Evolutionary conservation across 2,888 invertebrate genomes (phyloP), one percentile per base, ranked within the genome.

Genomic region (Drosophila siamana): DNA sequence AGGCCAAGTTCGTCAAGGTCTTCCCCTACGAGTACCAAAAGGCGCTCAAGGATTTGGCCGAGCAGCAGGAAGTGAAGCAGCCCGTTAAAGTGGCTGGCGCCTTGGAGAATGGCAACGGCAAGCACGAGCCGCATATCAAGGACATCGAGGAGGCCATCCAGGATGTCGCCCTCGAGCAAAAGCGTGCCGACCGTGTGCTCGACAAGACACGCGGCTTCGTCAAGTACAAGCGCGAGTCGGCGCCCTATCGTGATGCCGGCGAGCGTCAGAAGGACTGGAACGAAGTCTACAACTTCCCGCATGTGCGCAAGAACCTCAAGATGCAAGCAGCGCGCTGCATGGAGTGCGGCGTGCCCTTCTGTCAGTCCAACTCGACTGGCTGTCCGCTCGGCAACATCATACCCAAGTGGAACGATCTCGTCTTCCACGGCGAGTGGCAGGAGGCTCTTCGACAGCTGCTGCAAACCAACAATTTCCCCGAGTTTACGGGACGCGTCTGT

Each of bases 401-500:
- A 78, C 99, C 99, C 56, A 98, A 98, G 93, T 99, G 99, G 98
- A 99, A 99, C 93, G 98, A 99, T 90, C 95, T 99, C 16, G 94
- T 99, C n/a, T 99, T 96, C 93, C 95, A 96, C 89, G 96, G 95
- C 50, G 96, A 98, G 90, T 99, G 99, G 99, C 94, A 95, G 74
- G 97, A 98, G 92, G 99, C 99, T 15, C 93, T 99, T 5, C 94
- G 96, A 65, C 98, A 98, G 82, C 94, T 99, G 57, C 92, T 98
- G 80, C 99, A 99, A 93, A 99, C 99, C 0, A 99, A 99, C 91
- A 99, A 99, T 92, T 99, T 99, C 93, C 99, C 99, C n/a, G 98
- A 98, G 92, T 98, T 98, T 92, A 98, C 98, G 26, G 98, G 98
- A 0, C 94, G 99, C 83, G 97, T 97, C 15, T 97, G 97, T 79